Base-by-base conservation (phyloP, 1,140 invertebrate genomes). In the Triops longicaudatus region DNA sequence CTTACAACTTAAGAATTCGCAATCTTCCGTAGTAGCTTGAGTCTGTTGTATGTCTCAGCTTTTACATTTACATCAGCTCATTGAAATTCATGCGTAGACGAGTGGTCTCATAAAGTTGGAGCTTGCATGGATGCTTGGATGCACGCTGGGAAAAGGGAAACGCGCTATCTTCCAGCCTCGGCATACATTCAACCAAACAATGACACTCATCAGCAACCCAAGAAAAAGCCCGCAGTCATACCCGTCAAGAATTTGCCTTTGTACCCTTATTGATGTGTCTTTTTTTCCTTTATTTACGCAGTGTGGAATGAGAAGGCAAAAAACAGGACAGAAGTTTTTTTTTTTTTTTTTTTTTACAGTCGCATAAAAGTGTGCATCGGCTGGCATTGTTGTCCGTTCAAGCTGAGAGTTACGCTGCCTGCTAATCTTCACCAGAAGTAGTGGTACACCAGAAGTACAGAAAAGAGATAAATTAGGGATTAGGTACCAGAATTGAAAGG, bases 21-120 rank as follows among this genome's bases (percentile, higher is more conserved):
- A 63, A 63, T 22, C 50, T 63, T 63, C 22, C 3, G 17, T 63
- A 22, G 50, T 63, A 5, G 50, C 50, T 63, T 17, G n/a, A n/a
- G 50, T 63, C n/a, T 63, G 50, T 63, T 63, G 0, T 63, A 63
- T 63, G 50, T 63, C 50, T 63, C 17, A 22, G 50, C 50, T 63
- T 63, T 63, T 63, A 63, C 50, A 63, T 63, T 63, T 63, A 17
- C 50, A 63, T 63, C 50, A 63, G 50, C 50, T 63, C 50, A 63
- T 63, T 63, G 50, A 63, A 63, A 63, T 63, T 63, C 50, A 63
- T 63, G 50, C 50, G 50, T 63, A 63, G 50, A 63, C 22, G 50
- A 63, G 50, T 63, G 22, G 50, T 63, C 50, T 63, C 50, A 22
- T 63, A 63, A 63, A 63, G 50, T 63, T 63, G 14, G 50, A 14